phyloP scores from a whole-genome alignment of 2,797 vertebrate species.

The Poeciliopsis gracilis region DNA sequence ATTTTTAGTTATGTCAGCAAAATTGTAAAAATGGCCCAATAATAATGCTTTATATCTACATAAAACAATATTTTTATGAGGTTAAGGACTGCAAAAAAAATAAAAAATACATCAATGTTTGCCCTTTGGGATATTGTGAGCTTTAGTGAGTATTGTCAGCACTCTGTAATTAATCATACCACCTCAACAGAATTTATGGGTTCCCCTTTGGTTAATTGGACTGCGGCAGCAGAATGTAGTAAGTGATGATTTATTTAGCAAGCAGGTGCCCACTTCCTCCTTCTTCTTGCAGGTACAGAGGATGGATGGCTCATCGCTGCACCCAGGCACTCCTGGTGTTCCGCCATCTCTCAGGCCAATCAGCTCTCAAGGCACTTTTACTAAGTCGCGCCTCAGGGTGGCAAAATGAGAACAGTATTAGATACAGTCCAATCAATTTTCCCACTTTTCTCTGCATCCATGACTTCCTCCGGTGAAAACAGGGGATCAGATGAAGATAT shows the following conservation, averaged over 20 bases:
- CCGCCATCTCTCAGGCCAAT: constrained; percentile 66
- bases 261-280: constrained; percentile 45
- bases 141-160: constrained; percentile 59
- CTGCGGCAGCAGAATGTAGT: constrained; percentile 68
- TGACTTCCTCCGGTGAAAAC: constrained; percentile 20
- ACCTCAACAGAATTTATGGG: constrained; percentile 66
- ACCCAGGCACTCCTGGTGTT: constrained; percentile 37
- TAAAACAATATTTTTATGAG: constrained; percentile 43
- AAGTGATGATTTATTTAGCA: constrained; percentile 76
- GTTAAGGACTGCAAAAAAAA: constrained; percentile 48
- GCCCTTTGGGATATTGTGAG: constrained; percentile 58
- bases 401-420: constrained; percentile 47
- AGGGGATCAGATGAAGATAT: constrained; percentile 38
- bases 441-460: constrained; percentile 29
- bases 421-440: constrained; percentile 49
- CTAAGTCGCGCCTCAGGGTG: constrained; percentile 40
- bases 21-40: constrained; percentile 28
- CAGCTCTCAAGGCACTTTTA: constrained; percentile 57
- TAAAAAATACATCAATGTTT: constrained; percentile 41
- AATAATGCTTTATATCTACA: constrained; percentile 35
- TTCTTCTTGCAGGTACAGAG: constrained; percentile 44
- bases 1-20: constrained; percentile 48
- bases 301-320: constrained; percentile 65
- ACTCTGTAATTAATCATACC: constrained; percentile 75
- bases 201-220: constrained; percentile 79